Evolutionary conservation across 2,797 vertebrate species (phyloP), one percentile per base, ranked within the genome.

Genomic region (Iguana delicatissima): DNA sequence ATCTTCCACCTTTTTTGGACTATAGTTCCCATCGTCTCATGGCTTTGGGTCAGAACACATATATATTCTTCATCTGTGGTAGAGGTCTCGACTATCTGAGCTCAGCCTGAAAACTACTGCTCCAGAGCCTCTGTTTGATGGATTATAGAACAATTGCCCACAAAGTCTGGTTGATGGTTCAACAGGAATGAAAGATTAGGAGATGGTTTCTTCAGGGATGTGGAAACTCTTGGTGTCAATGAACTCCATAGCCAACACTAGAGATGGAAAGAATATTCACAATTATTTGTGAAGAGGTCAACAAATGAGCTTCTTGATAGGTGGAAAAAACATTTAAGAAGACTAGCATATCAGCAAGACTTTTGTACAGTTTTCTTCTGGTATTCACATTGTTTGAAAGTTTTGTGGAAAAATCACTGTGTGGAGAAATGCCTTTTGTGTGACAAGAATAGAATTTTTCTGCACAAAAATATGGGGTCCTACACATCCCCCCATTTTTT

Each of bases 81-180:
- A 16, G 1, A 73, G 16, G 14, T 73, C 72, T 62, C 35, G 32
- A n/a, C 9, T 69, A 24, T 32, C 2, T 84, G 57, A 84, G 38
- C 16, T 69, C 35, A 84, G 38, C 13, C 64, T 67, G 62, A 84
- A 50, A 38, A 20, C 46, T 84, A 67, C 46, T 26, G 8, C 64
- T 64, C 18, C 8, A 62, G 82, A 14, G 20, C 18, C 64, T 84
- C 50, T 46, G 26, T 69, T 67, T n/a, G 42, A 50, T 12, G 1
- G 73, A 22, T 38, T 18, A 38, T 18, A 42, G 35, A 38, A 20
- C 1, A 76, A 76, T 50, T 32, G 29, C 29, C 64, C 32, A 32
- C 38, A 72, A 69, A 85, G 18, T 16, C 57, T 89, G 26, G 26
- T 74, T 89, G 69, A 89, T 73, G 69, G 59, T 73, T 32, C 50